These are phyloP conservation scores for Lasioglossum marginatum DNA, from an alignment of 2,888 invertebrate genomes.

Conservation along the genomic window DNA sequence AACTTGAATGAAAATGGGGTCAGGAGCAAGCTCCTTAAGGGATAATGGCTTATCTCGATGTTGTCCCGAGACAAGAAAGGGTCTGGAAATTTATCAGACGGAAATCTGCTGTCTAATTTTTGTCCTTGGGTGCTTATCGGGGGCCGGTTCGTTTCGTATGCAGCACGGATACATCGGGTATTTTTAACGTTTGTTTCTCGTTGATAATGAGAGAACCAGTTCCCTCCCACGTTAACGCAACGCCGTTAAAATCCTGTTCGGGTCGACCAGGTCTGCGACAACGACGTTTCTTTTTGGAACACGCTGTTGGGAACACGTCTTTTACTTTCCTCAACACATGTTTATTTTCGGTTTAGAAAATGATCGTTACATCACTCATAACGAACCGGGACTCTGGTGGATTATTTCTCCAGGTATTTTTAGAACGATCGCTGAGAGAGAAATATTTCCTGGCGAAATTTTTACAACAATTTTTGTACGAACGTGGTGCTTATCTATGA, in stretches of 20 bases:
- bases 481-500: background rate
- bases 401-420: background rate
- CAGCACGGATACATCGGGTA: background rate
- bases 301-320: background rate
- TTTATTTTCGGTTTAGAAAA: background rate
- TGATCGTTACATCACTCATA: background rate
- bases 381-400: background rate
- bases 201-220: conserved; percentile 40
- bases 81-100: conserved; percentile 44
- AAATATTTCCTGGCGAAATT: background rate
- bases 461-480: background rate
- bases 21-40: conserved; percentile 65
- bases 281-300: conserved; percentile 11
- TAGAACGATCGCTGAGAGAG: background rate
- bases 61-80: conserved; percentile 53
- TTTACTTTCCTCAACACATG: background rate
- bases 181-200: conserved; percentile 23
- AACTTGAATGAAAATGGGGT: conserved; percentile 67
- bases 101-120: conserved; percentile 32
- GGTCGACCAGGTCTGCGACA: background rate
- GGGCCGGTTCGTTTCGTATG: conserved; percentile 21
- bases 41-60: conserved; percentile 68
- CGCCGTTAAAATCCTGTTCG: background rate
- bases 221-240: conserved; percentile 23
- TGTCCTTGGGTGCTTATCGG: background rate